Percentiles rank a stretch among this genome's conserved stretches.
Evolutionary conservation across 2,888 invertebrate species (phyloP).

Genomic region (Rutpela maculata): DNA sequence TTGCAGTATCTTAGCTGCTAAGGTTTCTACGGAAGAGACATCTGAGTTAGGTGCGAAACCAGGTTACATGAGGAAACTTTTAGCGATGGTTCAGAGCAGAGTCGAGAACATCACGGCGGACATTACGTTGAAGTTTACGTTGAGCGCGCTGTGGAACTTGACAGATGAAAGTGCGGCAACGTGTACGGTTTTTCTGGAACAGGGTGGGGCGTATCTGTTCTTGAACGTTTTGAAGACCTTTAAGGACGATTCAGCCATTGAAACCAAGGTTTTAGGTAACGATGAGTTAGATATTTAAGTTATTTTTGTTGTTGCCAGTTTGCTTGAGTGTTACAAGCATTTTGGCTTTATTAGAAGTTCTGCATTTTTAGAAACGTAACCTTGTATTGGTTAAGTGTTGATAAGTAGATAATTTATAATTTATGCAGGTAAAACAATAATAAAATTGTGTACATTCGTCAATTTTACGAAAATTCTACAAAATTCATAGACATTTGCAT

Average conservation of each 20-base stretch:
- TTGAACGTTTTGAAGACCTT: slow-evolving; percentile 81
- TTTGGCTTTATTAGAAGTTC: slow-evolving; percentile 67
- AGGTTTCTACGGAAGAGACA: slow-evolving; percentile 80
- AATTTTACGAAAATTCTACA: too few species aligned
- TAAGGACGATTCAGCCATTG: slow-evolving; percentile 80
- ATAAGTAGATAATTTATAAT: too few species aligned
- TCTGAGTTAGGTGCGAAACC: slow-evolving; percentile 80
- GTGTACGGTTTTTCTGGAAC: slow-evolving; percentile 81
- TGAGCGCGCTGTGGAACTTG: slow-evolving; percentile 86
- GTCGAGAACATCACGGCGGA: slow-evolving; percentile 74
- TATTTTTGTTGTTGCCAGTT: not conserved
- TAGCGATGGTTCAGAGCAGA: slow-evolving; percentile 77
- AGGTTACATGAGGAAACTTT: slow-evolving; percentile 81
- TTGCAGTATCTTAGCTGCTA: slow-evolving; percentile 81
- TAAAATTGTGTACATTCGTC: too few species aligned
- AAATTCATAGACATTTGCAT: too few species aligned
- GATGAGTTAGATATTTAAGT: not conserved
- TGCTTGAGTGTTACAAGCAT: slow-evolving; percentile 41
- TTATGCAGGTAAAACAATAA: too few species aligned
- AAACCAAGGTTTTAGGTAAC: slow-evolving; percentile 80
- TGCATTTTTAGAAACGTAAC: too few species aligned
- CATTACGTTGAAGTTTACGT: slow-evolving; percentile 85
- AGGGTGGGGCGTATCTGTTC: slow-evolving; percentile 82
- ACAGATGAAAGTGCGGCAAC: slow-evolving; percentile 86
- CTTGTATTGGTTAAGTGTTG: too few species aligned